phyloP scores from a whole-genome alignment of 2,797 vertebrate species.

The Buceros bicornis region DNA sequence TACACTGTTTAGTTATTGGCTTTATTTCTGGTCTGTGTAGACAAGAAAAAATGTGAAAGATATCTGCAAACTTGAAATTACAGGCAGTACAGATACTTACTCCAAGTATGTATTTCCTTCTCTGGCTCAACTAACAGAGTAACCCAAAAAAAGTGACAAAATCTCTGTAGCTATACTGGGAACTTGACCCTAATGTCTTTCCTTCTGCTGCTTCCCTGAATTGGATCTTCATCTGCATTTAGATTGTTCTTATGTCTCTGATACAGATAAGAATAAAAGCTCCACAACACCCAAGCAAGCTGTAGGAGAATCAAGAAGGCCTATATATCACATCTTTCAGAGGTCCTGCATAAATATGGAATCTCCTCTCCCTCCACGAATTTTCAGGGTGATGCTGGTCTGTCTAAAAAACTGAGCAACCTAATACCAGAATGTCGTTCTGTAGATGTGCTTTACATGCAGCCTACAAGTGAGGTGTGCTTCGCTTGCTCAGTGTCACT shows the following conservation, averaged over 20 bases:
- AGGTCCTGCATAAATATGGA: neutral
- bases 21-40: neutral
- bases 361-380: neutral
- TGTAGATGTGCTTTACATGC: neutral
- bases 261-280: neutral
- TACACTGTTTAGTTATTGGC: neutral
- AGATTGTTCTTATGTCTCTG: neutral
- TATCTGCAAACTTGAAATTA: neutral
- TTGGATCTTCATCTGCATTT: neutral
- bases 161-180: neutral
- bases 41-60: neutral
- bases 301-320: neutral
- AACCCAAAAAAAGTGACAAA: neutral
- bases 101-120: neutral
- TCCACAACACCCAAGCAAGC: neutral
- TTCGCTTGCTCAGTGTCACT: neutral
- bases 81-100: neutral
- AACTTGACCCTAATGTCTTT: neutral
- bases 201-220: neutral
- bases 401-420: neutral
- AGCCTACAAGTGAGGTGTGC: neutral
- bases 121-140: neutral
- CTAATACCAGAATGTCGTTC: neutral
- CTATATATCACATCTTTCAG: rapidly evolving
- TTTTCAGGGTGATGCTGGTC: neutral